Conservation (phyloP, 2,797 vertebrate genomes). For the Miichthys miiuy region DNA sequence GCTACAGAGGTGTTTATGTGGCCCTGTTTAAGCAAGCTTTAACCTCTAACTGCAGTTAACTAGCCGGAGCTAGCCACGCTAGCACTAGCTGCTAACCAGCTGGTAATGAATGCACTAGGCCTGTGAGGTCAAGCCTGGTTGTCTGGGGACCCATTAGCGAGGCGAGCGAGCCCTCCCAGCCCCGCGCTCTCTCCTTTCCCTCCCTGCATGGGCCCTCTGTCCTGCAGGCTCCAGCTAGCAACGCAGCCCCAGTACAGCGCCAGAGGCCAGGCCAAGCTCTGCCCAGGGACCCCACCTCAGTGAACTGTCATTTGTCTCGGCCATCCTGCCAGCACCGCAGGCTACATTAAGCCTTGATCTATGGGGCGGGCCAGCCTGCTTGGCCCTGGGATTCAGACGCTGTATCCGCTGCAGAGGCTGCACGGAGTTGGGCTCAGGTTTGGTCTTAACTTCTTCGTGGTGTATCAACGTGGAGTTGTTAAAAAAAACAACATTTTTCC, state of each 20-base stretch:
- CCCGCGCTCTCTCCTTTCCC: constrained; percentile 15
- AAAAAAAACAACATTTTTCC: constrained; percentile 8
- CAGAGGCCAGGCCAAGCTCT: constrained; percentile 62
- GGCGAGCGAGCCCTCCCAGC: constrained; percentile 58
- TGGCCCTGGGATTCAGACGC: constrained; percentile 45
- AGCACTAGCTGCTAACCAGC: constrained; percentile 69
- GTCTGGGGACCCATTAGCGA: constrained; percentile 85
- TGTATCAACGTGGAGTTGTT: background rate
- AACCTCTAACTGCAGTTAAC: constrained; percentile 60
- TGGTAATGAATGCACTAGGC: constrained; percentile 80
- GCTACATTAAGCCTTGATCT: constrained; percentile 81
- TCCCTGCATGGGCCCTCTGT: constrained; percentile 56
- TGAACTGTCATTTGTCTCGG: constrained; percentile 83
- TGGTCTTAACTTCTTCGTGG: constrained; percentile 1
- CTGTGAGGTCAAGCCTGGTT: constrained; percentile 77
- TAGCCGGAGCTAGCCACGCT: constrained; percentile 37
- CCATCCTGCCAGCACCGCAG: constrained; percentile 56
- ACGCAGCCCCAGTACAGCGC: constrained; percentile 60
- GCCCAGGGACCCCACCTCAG: constrained; percentile 75
- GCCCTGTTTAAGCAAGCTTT: constrained; percentile 39
- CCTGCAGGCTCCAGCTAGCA: constrained; percentile 66
- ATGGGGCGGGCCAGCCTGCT: constrained; percentile 59
- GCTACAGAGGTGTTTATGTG: background rate
- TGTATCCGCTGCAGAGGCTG: constrained; percentile 19
- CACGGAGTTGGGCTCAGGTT: background rate